A percentile compares a stretch with the other conserved stretches of the same genome.
Conservation (phyloP, 2,113 vertebrate species). For the Trogon surrucura region DNA sequence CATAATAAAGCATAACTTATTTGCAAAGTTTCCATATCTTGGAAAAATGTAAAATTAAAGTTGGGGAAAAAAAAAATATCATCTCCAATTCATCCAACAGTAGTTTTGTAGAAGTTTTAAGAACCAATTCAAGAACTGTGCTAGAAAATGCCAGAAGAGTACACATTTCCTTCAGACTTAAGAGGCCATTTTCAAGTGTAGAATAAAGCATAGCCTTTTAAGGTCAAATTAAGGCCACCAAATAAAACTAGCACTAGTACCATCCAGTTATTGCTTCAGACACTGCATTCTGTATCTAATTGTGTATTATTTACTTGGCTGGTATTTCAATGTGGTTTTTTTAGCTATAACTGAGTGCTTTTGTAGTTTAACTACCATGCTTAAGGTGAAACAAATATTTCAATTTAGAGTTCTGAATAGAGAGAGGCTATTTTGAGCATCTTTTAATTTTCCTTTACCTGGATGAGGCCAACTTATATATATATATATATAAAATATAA, state of each 20-base stretch:
- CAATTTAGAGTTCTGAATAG: neutral
- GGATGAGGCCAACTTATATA: neutral
- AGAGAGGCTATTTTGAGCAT: neutral
- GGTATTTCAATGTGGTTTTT: neutral
- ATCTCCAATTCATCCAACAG: conserved; percentile 36
- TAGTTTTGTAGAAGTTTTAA: conserved; percentile 4
- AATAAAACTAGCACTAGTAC: neutral
- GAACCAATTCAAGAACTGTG: conserved; percentile 37
- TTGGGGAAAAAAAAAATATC: conserved; percentile 67
- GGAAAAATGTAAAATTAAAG: conserved; percentile 48
- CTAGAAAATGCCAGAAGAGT: conserved; percentile 57
- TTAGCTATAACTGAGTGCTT: conserved; percentile 14
- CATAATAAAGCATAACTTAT: conserved; percentile 11
- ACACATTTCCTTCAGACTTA: conserved; percentile 56
- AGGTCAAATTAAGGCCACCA: neutral
- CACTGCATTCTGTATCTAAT: neutral
- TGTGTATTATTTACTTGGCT: neutral
- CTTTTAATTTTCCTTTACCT: neutral
- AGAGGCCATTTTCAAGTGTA: conserved; percentile 54
- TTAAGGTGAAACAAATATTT: neutral
- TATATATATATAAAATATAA: accelerated
- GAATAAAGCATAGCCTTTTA: neutral
- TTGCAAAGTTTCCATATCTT: conserved; percentile 42
- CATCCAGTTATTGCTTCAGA: neutral
- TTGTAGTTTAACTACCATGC: neutral